Evolutionary conservation across 2,888 invertebrate genomes (phyloP).

Genomic region (Drosophila mimica): DNA sequence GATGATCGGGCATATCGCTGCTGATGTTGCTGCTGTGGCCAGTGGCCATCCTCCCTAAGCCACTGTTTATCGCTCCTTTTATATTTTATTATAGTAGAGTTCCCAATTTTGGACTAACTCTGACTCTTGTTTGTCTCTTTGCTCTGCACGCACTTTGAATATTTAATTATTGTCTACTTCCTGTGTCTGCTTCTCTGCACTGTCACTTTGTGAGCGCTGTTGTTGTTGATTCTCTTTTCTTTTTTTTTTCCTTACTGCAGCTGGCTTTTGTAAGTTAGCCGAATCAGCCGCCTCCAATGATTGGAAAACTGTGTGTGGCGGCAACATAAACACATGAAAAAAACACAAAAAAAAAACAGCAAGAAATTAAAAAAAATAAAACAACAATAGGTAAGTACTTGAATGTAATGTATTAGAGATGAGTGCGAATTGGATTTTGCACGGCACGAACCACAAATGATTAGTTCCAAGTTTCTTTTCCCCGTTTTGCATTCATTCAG

Average conservation of each 20-base stretch:
- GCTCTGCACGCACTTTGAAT: slow-evolving; percentile 62
- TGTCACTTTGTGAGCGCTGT: slow-evolving; percentile 26
- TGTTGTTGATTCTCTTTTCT: not conserved
- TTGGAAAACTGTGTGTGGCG: slow-evolving; percentile 23
- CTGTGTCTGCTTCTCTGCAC: slow-evolving; percentile 51
- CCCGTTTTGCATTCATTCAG: not conserved
- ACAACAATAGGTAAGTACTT: slow-evolving; percentile 23
- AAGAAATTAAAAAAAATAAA: slow-evolving; percentile 12
- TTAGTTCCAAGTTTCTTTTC: not conserved
- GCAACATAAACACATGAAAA: slow-evolving; percentile 32
- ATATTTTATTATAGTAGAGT: slow-evolving; percentile 4
- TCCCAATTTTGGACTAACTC: slow-evolving; percentile 12
- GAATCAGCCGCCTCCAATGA: slow-evolving; percentile 41
- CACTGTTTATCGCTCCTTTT: slow-evolving; percentile 16
- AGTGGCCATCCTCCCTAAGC: slow-evolving; percentile 56
- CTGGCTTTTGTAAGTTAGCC: slow-evolving; percentile 28
- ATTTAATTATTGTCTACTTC: slow-evolving; percentile 70
- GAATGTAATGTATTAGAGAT: slow-evolving; percentile 1
- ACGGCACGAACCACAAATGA: slow-evolving; percentile 1
- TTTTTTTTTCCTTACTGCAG: slow-evolving; percentile 19
- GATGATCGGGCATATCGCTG: slow-evolving; percentile 66
- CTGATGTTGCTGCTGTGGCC: slow-evolving; percentile 41
- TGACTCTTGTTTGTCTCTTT: slow-evolving; percentile 13
- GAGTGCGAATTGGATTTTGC: slow-evolving; percentile 1
- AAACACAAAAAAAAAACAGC: slow-evolving; percentile 19